These are phyloP conservation scores for Isurus oxyrinchus DNA, from an alignment of 2,113 vertebrate species.

Conservation along the genomic window DNA sequence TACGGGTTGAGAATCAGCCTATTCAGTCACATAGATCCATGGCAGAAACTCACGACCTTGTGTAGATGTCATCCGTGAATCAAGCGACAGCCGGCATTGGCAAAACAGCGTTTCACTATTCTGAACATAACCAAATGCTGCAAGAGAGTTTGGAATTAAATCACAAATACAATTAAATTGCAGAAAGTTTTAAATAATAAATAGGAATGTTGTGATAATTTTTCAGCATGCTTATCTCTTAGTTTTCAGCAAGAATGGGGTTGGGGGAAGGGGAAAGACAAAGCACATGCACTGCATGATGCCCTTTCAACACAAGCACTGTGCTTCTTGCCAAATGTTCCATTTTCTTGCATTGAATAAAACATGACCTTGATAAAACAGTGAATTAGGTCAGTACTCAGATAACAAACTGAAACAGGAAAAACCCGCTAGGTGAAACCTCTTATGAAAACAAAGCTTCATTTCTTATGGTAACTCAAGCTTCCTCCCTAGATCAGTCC, in stretches of 20 bases:
- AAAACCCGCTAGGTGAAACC: constrained; percentile 47
- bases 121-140: neutral
- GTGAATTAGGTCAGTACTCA: constrained; percentile 55
- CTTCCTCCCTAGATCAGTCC: constrained; percentile 44
- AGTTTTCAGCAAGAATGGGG: constrained; percentile 42
- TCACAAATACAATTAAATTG: constrained; percentile 55
- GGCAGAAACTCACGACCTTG: neutral
- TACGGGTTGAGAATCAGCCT: neutral
- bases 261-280: constrained; percentile 37
- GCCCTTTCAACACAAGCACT: constrained; percentile 49
- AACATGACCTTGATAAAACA: constrained; percentile 64
- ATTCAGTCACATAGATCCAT: neutral
- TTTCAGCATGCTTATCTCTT: constrained; percentile 53
- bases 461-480: constrained; percentile 51
- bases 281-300: constrained; percentile 46
- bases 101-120: neutral
- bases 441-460: constrained; percentile 43
- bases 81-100: neutral
- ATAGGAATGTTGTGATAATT: constrained; percentile 59
- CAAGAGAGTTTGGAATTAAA: constrained; percentile 42
- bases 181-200: constrained; percentile 62
- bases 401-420: constrained; percentile 58
- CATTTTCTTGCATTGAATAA: constrained; percentile 71
- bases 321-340: constrained; percentile 63
- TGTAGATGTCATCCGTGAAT: neutral